A percentile compares a stretch with the other conserved stretches of the same genome.
Conservation (phyloP, 2,888 invertebrate genomes). For the Caenorhabditis japonica region DNA sequence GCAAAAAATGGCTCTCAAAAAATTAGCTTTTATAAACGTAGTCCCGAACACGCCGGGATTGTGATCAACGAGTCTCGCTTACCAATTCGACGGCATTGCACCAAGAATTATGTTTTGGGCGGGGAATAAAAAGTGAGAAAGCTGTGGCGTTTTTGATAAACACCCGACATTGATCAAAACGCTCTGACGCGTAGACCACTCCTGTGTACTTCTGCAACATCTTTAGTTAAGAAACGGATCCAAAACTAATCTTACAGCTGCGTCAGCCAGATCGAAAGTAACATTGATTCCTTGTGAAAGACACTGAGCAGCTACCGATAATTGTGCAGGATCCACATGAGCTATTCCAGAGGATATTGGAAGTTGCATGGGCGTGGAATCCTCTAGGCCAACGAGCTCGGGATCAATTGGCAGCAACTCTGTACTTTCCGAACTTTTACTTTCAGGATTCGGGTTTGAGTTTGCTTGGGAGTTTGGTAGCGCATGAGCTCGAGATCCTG, state of each 20-base stretch:
- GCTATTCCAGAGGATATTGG: constrained; percentile 51
- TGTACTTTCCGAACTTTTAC: constrained; percentile 18
- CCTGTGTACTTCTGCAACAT: constrained; percentile 73
- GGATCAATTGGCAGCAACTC: constrained; percentile 42
- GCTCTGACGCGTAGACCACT: constrained; percentile 75
- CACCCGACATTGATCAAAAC: constrained; percentile 72
- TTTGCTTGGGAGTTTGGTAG: constrained; percentile 37
- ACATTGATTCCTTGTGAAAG: constrained; percentile 64
- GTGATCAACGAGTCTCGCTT: no score
- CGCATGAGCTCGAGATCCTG: constrained; percentile 42
- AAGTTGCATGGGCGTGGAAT: constrained; percentile 41
- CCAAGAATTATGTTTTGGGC: constrained; percentile 69
- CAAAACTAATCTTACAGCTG: constrained; percentile 30
- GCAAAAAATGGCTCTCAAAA: no score
- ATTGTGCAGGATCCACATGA: constrained; percentile 36
- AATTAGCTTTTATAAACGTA: no score
- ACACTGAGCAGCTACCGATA: constrained; percentile 59
- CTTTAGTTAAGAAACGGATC: no score
- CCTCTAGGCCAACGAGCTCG: constrained; percentile 46
- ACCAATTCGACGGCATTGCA: constrained; percentile 75
- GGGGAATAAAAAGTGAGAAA: constrained; percentile 73
- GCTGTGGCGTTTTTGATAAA: constrained; percentile 59
- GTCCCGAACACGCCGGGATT: no score
- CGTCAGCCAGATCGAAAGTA: constrained; percentile 49
- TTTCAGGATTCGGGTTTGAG: background rate